Base-by-base conservation (phyloP, 2,113 vertebrate species). In the Leucosticte australis region DNA sequence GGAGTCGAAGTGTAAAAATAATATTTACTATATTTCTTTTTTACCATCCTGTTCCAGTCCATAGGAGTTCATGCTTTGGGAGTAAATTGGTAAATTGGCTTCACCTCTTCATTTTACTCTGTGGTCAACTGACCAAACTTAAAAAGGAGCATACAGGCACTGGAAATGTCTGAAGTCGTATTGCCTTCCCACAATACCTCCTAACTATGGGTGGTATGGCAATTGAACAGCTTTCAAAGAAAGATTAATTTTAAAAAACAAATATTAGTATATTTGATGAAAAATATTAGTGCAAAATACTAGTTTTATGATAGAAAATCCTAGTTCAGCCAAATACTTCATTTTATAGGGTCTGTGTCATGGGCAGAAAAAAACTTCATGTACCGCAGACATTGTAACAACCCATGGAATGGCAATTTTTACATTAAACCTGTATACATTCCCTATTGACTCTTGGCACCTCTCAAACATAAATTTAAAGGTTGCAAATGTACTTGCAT, bases 101-200 rank as follows among this genome's bases (percentile, higher is more conserved):
- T 64, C 24, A 39, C 55, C 9, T 73, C 22, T 68, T 60, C 39
- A 19, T 56, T n/a, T 33, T 39, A 56, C 2, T 33, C 15, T 60
- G 10, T 55, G n/a, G 7, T 44, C 59, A 86, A 44, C 10, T 39
- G 67, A 23, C 14, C 50, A 39, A 39, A 50, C 9, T 33, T 31
- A 91, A 62, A 41, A 12, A 47, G 12, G 17, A 65, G 8, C 11
- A 39, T 30, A 13, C 10, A 46, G 15, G 15, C 12, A 49, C 10
- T 35, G 11, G 15, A 76, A 28, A 15, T 41, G 8, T 47, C 35
- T 71, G 23, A 75, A 55, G 15, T 33, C 27, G 19, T 17, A 11
- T 47, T 17, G 11, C 47, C 14, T 46, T 71, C 13, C 30, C 8
- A 49, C 0, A 0, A 15, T 18, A 10, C 4, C 26, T 71, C 49